A percentile compares a stretch with the other conserved stretches of the same genome.
Evolutionary conservation across 35 echinoderm and acorn worm species (phyloP).

Genomic region (Heliocidaris erythrogramma): DNA sequence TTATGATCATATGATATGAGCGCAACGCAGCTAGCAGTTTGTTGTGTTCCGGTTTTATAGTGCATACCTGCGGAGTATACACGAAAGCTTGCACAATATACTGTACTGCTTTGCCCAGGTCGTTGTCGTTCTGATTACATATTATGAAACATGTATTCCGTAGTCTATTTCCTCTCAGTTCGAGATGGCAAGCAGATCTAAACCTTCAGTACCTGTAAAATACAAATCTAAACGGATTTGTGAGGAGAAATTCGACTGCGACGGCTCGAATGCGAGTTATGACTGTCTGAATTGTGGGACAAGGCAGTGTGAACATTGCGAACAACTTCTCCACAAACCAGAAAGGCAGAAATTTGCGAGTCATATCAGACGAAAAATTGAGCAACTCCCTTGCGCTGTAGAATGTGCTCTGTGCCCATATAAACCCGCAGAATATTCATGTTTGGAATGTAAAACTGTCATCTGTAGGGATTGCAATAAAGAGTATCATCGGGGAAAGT

Average conservation of each 20-base stretch:
- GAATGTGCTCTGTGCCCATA: constrained; percentile 87
- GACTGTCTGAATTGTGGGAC: constrained; percentile 91
- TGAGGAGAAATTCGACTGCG: constrained; percentile 83
- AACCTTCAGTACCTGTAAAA: constrained; percentile 3
- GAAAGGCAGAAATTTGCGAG: constrained; percentile 62
- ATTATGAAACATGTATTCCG: constrained; percentile 14
- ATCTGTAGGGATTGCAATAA: constrained; percentile 85
- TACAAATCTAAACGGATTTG: constrained; percentile 88
- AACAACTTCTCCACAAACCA: constrained; percentile 75
- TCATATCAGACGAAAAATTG: constrained; percentile 84
- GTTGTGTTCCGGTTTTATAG: background rate
- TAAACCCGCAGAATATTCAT: constrained; percentile 76
- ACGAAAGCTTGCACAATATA: background rate
- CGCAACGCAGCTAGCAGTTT: no score
- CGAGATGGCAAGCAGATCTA: constrained; percentile 34
- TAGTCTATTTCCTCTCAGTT: background rate
- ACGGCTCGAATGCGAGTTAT: constrained; percentile 69
- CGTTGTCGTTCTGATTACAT: background rate
- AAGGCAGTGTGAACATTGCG: constrained; percentile 83
- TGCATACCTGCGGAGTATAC: background rate
- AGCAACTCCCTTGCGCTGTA: constrained; percentile 73
- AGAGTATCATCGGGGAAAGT: constrained; percentile 82
- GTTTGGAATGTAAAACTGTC: constrained; percentile 81
- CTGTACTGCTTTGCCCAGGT: no score
- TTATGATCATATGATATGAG: no score